Percentiles rank a stretch among this genome's conserved stretches.
These are phyloP conservation scores for Sebastes steindachneri DNA, from an alignment of 2,797 vertebrate genomes.

Conservation along the genomic window DNA sequence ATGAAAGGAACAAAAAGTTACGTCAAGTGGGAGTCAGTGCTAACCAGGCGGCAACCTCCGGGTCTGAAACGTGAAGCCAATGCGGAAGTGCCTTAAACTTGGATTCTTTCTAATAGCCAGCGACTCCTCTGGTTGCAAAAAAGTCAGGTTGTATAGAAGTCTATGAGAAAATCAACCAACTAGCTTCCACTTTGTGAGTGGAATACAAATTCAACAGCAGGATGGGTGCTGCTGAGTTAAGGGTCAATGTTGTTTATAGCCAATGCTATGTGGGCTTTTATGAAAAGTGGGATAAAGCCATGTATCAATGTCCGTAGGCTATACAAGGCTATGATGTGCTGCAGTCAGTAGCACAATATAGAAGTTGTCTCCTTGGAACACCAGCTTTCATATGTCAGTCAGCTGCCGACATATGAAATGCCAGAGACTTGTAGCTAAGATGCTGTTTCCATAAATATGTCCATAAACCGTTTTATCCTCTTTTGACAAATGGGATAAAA, in stretches of 20 bases:
- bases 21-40: not conserved
- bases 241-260: not conserved
- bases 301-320: not conserved
- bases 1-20: not conserved
- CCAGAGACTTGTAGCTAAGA: not conserved
- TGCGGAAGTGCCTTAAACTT: not conserved
- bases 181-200: too few species aligned
- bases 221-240: not conserved
- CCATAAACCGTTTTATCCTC: not conserved
- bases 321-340: not conserved
- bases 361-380: not conserved
- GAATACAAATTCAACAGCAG: not conserved
- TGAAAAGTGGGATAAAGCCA: not conserved
- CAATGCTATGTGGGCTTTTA: not conserved
- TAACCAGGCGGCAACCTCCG: accelerated
- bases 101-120: not conserved
- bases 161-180: not conserved
- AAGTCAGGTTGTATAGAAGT: not conserved
- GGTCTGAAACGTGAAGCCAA: not conserved
- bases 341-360: not conserved
- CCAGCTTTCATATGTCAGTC: not conserved
- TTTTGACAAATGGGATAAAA: constrained; percentile 1
- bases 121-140: not conserved
- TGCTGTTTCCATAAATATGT: not conserved
- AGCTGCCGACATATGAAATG: not conserved